Conservation (phyloP, 2,888 invertebrate genomes). For the Allophyes oxyacanthae region DNA sequence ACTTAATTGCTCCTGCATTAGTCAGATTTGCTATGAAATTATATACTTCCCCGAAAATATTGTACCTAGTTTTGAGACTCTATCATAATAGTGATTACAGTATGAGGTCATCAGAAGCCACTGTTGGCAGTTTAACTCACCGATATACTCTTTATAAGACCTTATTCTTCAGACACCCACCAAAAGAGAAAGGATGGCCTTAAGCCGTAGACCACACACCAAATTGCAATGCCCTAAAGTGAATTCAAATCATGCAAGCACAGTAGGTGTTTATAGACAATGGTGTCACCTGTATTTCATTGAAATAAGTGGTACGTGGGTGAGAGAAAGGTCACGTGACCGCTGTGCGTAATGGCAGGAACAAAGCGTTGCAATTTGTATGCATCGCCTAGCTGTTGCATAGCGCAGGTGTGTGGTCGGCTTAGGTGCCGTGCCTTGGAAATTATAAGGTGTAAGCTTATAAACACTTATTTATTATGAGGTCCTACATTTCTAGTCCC, state of each 20-base stretch:
- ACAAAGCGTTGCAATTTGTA: constrained; percentile 48
- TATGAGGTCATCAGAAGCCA: too few species aligned
- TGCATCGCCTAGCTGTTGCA: constrained; percentile 30
- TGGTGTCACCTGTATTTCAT: constrained; percentile 42
- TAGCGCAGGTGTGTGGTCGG: constrained; percentile 40
- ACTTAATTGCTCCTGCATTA: too few species aligned
- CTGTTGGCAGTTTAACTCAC: too few species aligned
- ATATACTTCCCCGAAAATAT: too few species aligned
- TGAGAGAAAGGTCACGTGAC: constrained; percentile 46
- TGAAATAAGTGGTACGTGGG: constrained; percentile 38
- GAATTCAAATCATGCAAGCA: constrained; percentile 11
- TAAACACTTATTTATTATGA: background rate
- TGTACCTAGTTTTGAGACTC: too few species aligned
- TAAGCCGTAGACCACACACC: background rate
- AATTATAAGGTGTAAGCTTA: constrained; percentile 2
- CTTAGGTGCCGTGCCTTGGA: constrained; percentile 3
- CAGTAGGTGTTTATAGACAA: constrained; percentile 31
- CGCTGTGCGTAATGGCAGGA: constrained; percentile 29
- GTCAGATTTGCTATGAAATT: too few species aligned
- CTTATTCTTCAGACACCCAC: background rate
- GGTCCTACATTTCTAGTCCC: too few species aligned
- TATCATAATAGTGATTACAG: too few species aligned
- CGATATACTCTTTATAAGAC: too few species aligned
- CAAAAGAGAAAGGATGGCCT: background rate
- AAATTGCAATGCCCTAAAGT: constrained; percentile 11